These are phyloP conservation scores for Neosalanx taihuensis DNA, from an alignment of 2,797 vertebrate species.

Conservation along the genomic window DNA sequence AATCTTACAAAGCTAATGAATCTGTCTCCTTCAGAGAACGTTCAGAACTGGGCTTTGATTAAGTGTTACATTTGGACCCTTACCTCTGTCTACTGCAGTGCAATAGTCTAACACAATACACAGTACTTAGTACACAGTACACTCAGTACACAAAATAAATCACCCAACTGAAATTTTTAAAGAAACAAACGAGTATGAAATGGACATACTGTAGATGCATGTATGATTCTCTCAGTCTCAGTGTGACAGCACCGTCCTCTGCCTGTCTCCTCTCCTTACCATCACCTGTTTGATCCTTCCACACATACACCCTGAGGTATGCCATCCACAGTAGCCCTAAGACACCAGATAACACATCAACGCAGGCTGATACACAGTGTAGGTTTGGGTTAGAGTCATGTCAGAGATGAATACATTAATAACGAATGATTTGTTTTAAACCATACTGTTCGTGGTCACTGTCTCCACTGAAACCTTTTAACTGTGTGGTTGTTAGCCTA, in stretches of 20 bases:
- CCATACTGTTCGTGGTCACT: too few species aligned
- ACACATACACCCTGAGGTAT: not conserved
- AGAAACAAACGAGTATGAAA: not conserved
- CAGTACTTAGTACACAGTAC: not conserved
- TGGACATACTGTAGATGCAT: not conserved
- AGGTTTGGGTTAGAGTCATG: too few species aligned
- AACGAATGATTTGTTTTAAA: too few species aligned
- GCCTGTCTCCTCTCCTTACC: not conserved
- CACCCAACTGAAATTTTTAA: not conserved
- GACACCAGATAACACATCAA: not conserved
- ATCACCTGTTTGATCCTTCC: not conserved
- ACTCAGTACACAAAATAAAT: not conserved
- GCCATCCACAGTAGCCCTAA: not conserved
- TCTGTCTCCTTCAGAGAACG: conserved; percentile 1
- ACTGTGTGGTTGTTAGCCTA: not conserved
- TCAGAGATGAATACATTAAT: too few species aligned
- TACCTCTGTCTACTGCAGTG: not conserved
- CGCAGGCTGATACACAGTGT: too few species aligned
- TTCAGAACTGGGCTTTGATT: not conserved
- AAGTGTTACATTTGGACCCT: not conserved
- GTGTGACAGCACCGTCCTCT: not conserved
- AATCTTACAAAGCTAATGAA: not conserved
- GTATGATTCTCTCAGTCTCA: not conserved
- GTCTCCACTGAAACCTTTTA: not conserved
- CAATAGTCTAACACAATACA: not conserved